These are phyloP conservation scores for Yoshiicerus persimilis DNA, from an alignment of 1,140 invertebrate genomes.

Conservation along the genomic window DNA sequence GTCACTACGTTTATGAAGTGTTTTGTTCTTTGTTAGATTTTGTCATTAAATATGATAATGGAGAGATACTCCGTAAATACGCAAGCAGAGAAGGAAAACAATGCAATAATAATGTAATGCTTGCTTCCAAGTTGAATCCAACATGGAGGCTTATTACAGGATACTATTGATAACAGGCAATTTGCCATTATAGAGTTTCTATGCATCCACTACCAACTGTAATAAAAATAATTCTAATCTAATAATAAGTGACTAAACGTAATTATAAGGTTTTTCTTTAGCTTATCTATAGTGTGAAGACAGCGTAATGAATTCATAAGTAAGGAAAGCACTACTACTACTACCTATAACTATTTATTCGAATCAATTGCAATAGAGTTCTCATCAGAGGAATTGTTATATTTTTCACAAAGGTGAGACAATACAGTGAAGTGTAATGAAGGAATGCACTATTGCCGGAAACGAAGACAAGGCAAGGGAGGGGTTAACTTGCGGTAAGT, in stretches of 20 bases:
- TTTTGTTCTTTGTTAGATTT: neutral
- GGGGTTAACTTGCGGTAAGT: neutral
- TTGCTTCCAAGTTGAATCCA: neutral
- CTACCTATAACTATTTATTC: neutral
- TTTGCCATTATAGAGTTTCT: neutral
- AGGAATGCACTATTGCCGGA: neutral
- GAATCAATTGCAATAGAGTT: neutral
- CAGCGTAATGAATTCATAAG: neutral
- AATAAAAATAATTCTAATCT: neutral
- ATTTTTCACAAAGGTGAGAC: neutral
- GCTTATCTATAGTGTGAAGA: neutral
- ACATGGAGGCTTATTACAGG: neutral
- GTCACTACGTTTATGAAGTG: neutral
- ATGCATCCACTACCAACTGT: neutral
- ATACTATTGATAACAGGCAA: neutral
- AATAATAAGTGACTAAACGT: neutral
- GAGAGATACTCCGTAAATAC: neutral
- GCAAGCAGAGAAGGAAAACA: neutral
- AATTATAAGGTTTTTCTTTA: neutral
- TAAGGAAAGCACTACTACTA: neutral
- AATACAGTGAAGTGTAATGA: neutral
- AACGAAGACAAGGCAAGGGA: neutral
- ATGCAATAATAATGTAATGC: no score
- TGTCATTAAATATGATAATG: neutral
- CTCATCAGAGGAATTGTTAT: neutral